phyloP scores from a whole-genome alignment of 2,113 vertebrate species.

The Hemiscyllium ocellatum region DNA sequence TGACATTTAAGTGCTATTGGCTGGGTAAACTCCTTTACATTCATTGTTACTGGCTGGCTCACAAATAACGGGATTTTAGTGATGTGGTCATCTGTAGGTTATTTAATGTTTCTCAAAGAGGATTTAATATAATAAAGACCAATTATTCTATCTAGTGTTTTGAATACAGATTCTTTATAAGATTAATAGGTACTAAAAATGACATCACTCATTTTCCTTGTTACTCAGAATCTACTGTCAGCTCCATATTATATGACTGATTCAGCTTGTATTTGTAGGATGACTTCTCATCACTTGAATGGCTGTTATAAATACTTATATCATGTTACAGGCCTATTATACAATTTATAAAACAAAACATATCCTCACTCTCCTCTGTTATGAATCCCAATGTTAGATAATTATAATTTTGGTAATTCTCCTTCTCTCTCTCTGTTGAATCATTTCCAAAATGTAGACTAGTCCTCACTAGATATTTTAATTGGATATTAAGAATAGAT shows the following conservation, averaged over 20 bases:
- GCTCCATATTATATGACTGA: neutral
- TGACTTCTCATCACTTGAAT: neutral
- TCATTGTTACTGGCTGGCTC: neutral
- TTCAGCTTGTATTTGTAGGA: neutral
- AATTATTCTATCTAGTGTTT: neutral
- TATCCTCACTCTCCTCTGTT: neutral
- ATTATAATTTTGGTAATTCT: neutral
- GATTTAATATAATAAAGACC: constrained; percentile 11
- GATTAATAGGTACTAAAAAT: neutral
- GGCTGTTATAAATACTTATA: neutral
- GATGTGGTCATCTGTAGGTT: neutral
- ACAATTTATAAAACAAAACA: neutral
- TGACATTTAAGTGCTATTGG: neutral
- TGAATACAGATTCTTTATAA: neutral
- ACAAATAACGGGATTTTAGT: neutral
- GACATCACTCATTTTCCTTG: neutral
- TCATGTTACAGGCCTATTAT: neutral
- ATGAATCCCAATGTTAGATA: neutral
- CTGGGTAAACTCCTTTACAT: neutral
- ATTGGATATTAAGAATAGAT: neutral
- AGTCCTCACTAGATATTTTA: neutral
- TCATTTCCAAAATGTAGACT: neutral
- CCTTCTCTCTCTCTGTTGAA: neutral
- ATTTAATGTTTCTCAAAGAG: neutral
- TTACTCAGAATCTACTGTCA: neutral